Percentiles rank a stretch among this genome's conserved stretches.
Evolutionary conservation across 1,140 invertebrate species (phyloP).

Genomic region (Drosophila repletoides): DNA sequence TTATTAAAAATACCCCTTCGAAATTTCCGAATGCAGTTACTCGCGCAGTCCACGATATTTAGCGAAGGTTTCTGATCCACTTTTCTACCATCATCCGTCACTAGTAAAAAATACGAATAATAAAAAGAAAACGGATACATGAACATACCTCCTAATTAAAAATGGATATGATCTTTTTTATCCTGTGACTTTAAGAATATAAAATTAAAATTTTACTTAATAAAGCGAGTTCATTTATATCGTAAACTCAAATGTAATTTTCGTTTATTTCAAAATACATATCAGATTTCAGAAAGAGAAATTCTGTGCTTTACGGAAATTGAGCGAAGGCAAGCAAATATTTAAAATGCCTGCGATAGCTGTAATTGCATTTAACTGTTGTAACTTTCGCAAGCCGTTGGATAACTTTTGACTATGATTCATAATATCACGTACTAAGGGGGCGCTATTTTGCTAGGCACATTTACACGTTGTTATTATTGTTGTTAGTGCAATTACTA

Average conservation of each 20-base stretch:
- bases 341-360: too few species aligned
- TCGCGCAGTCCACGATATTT: constrained; percentile 40
- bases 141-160: too few species aligned
- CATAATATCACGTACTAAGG: constrained; percentile 48
- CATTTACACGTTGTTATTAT: constrained; percentile 10
- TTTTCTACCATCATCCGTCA: constrained; percentile 68
- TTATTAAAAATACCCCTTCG: constrained; percentile 82
- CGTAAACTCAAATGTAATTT: too few species aligned
- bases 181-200: too few species aligned
- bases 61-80: constrained; percentile 42
- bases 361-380: background rate
- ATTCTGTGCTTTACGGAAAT: too few species aligned
- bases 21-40: constrained; percentile 45
- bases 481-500: constrained; percentile 2
- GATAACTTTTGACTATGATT: constrained; percentile 17
- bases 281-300: background rate
- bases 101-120: constrained; percentile 11
- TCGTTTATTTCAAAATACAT: background rate
- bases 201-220: too few species aligned
- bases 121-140: too few species aligned
- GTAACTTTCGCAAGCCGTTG: background rate
- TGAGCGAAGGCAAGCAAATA: constrained; percentile 2
- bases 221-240: too few species aligned
- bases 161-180: too few species aligned
- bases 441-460: background rate